phyloP scores from a whole-genome alignment of 2,888 invertebrate genomes.

The Acrobasis repandana region DNA sequence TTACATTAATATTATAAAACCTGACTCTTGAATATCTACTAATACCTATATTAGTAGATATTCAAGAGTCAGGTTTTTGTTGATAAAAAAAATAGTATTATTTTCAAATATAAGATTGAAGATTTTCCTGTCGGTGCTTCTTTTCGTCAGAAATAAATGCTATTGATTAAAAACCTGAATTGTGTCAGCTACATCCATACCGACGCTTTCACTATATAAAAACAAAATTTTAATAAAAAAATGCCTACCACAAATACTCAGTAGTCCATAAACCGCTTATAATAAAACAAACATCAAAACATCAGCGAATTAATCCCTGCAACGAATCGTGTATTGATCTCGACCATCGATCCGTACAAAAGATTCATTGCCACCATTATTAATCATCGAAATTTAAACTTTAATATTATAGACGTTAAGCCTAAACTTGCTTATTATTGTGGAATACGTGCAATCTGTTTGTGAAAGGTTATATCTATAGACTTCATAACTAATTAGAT shows the following conservation, averaged over 20 bases:
- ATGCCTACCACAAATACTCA: background rate
- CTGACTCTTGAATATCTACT: too few species aligned
- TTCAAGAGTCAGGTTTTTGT: too few species aligned
- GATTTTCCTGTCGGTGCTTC: too few species aligned
- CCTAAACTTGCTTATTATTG: slow-evolving; percentile 32
- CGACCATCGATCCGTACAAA: slow-evolving; percentile 60
- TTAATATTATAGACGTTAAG: slow-evolving; percentile 28
- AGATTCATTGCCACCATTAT: slow-evolving; percentile 31
- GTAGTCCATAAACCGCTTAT: slow-evolving; percentile 12
- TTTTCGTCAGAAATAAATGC: too few species aligned
- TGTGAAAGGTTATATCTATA: slow-evolving; percentile 57
- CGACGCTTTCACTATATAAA: too few species aligned
- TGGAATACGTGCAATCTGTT: slow-evolving; percentile 64
- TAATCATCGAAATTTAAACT: slow-evolving; percentile 28
- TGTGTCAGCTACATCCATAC: too few species aligned
- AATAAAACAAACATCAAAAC: slow-evolving; percentile 23
- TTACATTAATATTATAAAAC: too few species aligned
- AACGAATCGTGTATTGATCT: slow-evolving; percentile 63
- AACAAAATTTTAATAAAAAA: background rate
- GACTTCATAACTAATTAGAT: background rate
- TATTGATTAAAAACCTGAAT: too few species aligned
- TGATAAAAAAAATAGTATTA: too few species aligned
- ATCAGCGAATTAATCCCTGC: slow-evolving; percentile 49
- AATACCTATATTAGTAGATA: too few species aligned
- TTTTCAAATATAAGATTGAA: too few species aligned